These are phyloP conservation scores for Thymelicus sylvestris DNA, from an alignment of 2,888 invertebrate genomes.

Conservation along the genomic window DNA sequence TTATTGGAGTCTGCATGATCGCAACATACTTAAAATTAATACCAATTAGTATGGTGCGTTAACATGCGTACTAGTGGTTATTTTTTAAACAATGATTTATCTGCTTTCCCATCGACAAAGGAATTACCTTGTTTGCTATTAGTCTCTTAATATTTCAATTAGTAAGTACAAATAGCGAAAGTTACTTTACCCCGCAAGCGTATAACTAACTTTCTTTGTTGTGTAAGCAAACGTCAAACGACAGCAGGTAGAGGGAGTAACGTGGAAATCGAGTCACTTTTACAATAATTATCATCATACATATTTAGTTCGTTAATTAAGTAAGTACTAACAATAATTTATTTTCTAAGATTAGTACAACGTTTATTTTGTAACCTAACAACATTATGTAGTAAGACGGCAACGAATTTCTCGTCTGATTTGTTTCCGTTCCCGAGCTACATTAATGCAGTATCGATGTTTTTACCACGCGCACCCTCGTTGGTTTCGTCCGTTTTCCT, in stretches of 20 bases:
- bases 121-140: slow-evolving; percentile 10
- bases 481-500: slow-evolving; percentile 66
- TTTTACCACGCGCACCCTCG: slow-evolving; percentile 76
- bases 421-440: slow-evolving; percentile 39
- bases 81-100: slow-evolving; percentile 22
- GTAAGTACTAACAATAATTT: not conserved
- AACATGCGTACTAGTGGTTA: slow-evolving; percentile 5
- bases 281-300: slow-evolving; percentile 62
- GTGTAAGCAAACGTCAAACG: slow-evolving; percentile 78
- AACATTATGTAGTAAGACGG: not conserved
- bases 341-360: not conserved
- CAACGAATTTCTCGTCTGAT: slow-evolving; percentile 30
- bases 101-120: slow-evolving; percentile 19
- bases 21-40: slow-evolving; percentile 32
- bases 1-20: slow-evolving; percentile 52
- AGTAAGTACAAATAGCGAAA: slow-evolving; percentile 73
- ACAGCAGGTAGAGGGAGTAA: slow-evolving; percentile 74
- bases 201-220: slow-evolving; percentile 83
- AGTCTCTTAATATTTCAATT: slow-evolving; percentile 14
- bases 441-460: slow-evolving; percentile 69
- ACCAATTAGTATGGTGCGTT: slow-evolving; percentile 38
- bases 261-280: slow-evolving; percentile 79
- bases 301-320: slow-evolving; percentile 43
- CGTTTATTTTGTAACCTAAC: not conserved
- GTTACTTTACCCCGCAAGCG: slow-evolving; percentile 75